A percentile compares a stretch with the other conserved stretches of the same genome.
phyloP scores from a whole-genome alignment of 2,888 invertebrate genomes.

The Protonemura montana region DNA sequence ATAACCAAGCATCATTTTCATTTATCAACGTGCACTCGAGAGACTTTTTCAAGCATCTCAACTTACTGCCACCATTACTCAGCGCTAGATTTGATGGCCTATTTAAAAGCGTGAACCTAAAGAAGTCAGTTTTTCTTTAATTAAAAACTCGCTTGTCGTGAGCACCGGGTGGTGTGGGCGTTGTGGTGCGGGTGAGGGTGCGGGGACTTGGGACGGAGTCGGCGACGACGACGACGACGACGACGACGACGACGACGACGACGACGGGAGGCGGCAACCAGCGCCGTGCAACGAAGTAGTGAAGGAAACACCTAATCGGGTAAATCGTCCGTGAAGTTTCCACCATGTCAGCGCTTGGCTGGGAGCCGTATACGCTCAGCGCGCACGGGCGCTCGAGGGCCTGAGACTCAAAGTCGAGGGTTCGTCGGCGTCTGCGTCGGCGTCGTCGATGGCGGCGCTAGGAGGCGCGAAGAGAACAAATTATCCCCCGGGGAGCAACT shows the following conservation, averaged over 20 bases:
- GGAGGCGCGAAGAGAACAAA: conserved; percentile 44
- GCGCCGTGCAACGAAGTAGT: conserved; percentile 20
- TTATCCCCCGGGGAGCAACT: conserved; percentile 47
- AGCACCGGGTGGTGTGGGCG: not conserved
- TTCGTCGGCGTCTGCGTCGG: not conserved
- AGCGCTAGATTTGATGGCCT: conserved; percentile 38
- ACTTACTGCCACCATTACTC: conserved; percentile 22
- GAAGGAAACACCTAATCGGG: conserved; percentile 49
- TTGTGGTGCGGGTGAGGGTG: not conserved
- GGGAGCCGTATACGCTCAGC: conserved; percentile 21
- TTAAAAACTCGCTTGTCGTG: conserved; percentile 34
- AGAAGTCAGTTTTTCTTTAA: conserved; percentile 36
- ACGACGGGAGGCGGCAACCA: not conserved
- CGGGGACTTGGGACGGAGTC: not conserved
- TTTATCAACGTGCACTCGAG: not conserved
- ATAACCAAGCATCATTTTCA: not conserved
- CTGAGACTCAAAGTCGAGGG: not conserved
- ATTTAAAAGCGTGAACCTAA: conserved; percentile 27
- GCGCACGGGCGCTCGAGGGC: conserved; percentile 20
- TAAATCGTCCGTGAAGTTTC: conserved; percentile 49
- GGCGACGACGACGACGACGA: not conserved
- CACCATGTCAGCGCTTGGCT: conserved; percentile 45
- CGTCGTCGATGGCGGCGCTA: not conserved
- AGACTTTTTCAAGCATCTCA: not conserved
- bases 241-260: not conserved